These are phyloP conservation scores for Myxocyprinus asiaticus DNA, from an alignment of 2,113 vertebrate genomes.

Conservation along the genomic window DNA sequence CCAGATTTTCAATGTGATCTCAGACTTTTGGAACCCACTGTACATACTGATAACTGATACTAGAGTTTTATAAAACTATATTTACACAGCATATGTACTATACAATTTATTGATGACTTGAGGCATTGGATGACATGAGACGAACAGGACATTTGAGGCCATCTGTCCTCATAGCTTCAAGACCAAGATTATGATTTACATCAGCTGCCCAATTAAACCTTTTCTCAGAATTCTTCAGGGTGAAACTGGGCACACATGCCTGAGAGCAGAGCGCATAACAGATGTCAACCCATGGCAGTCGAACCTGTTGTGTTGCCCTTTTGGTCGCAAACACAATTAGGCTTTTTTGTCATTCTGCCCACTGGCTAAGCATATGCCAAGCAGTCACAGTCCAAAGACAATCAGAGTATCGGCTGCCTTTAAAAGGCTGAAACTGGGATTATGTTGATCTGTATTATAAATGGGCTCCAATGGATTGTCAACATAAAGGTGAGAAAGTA, in stretches of 20 bases:
- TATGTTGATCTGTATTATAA: conserved; percentile 29
- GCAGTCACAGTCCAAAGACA: conserved; percentile 29
- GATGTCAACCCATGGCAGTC: conserved; percentile 11
- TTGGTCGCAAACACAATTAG: conserved; percentile 32
- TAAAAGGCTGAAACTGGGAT: conserved; percentile 21
- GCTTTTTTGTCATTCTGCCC: conserved; percentile 38
- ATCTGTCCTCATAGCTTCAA: conserved; percentile 34
- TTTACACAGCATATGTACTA: neutral
- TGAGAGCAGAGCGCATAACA: conserved; percentile 13
- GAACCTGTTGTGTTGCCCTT: conserved; percentile 13
- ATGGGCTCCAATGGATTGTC: too few species aligned
- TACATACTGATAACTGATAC: neutral
- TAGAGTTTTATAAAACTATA: neutral
- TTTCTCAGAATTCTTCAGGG: neutral
- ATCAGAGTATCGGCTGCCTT: conserved; percentile 11
- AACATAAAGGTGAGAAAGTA: too few species aligned
- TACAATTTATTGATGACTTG: too few species aligned
- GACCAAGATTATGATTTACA: conserved; percentile 17
- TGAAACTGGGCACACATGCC: conserved; percentile 33
- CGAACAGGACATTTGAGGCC: conserved; percentile 16
- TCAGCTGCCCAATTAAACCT: conserved; percentile 26
- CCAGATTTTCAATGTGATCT: too few species aligned
- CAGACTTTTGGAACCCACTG: too few species aligned
- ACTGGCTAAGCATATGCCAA: conserved; percentile 39
- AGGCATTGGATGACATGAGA: too few species aligned